Evolutionary conservation across 2,888 invertebrate genomes (phyloP).

Genomic region (Philonicus albiceps): DNA sequence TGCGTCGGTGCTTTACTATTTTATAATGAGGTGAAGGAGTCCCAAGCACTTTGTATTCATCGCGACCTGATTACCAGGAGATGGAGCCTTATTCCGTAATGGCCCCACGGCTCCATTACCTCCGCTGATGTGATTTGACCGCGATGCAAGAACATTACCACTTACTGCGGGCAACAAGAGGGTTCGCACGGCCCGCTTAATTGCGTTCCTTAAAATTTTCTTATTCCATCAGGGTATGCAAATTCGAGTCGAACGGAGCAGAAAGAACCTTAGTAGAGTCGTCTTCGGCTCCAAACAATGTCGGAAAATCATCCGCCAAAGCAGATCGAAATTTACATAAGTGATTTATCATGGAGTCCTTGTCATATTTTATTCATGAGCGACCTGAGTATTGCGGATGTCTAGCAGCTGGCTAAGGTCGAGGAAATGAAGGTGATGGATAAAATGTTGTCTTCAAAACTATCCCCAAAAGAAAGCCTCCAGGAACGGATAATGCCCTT

Average conservation of each 20-base stretch:
- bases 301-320: slow-evolving; percentile 30
- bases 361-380: slow-evolving; percentile 48
- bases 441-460: slow-evolving; percentile 29
- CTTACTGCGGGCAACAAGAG: background rate
- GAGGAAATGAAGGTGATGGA: slow-evolving; percentile 19
- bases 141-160: background rate
- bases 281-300: background rate
- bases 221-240: slow-evolving; percentile 34
- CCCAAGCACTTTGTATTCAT: background rate
- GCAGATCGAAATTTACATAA: slow-evolving; percentile 45
- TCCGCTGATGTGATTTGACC: background rate
- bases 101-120: background rate
- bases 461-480: slow-evolving; percentile 15
- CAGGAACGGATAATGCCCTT: slow-evolving; percentile 10
- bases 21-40: background rate
- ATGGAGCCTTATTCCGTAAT: background rate
- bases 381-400: slow-evolving; percentile 30
- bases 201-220: slow-evolving; percentile 33
- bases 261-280: background rate
- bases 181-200: background rate
- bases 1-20: background rate
- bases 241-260: background rate
- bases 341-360: slow-evolving; percentile 49
- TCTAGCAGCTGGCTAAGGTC: slow-evolving; percentile 11
- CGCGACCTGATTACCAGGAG: background rate